Evolutionary conservation across 2,888 invertebrate genomes (phyloP).

Genomic region (Nemotelus nigrinus): DNA sequence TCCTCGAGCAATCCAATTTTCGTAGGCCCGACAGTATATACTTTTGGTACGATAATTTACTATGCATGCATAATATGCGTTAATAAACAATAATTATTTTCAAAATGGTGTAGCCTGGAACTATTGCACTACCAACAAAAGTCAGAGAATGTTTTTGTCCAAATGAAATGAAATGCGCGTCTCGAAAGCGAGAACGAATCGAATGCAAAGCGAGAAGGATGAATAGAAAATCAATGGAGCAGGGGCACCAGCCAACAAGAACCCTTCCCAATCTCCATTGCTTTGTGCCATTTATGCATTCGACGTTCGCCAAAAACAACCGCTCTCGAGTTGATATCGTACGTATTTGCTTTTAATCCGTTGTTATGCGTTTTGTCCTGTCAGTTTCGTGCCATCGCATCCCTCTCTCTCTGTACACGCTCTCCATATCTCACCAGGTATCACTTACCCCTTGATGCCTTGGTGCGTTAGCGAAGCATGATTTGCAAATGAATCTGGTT

Average conservation of each 20-base stretch:
- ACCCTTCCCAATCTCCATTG: constrained; percentile 7
- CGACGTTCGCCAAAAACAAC: constrained; percentile 22
- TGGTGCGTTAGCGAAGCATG: background rate
- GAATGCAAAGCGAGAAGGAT: constrained; percentile 1
- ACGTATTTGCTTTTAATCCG: constrained; percentile 1
- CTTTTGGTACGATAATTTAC: no score
- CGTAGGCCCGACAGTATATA: no score
- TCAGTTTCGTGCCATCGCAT: background rate
- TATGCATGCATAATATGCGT: no score
- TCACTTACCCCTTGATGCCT: background rate
- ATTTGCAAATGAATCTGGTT: no score
- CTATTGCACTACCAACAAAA: no score
- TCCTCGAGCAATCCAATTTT: no score
- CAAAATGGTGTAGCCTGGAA: no score
- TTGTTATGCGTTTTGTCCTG: constrained; percentile 10
- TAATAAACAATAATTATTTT: no score
- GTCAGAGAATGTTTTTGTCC: no score
- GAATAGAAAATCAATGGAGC: constrained; percentile 28
- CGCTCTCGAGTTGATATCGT: constrained; percentile 26
- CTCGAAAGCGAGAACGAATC: background rate
- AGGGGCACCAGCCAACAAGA: background rate
- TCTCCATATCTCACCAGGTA: background rate
- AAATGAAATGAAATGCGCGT: background rate
- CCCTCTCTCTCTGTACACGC: background rate
- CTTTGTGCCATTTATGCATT: constrained; percentile 8